Base-by-base conservation (phyloP, 2,888 invertebrate genomes). In the Nipponacmea schrenckii region DNA sequence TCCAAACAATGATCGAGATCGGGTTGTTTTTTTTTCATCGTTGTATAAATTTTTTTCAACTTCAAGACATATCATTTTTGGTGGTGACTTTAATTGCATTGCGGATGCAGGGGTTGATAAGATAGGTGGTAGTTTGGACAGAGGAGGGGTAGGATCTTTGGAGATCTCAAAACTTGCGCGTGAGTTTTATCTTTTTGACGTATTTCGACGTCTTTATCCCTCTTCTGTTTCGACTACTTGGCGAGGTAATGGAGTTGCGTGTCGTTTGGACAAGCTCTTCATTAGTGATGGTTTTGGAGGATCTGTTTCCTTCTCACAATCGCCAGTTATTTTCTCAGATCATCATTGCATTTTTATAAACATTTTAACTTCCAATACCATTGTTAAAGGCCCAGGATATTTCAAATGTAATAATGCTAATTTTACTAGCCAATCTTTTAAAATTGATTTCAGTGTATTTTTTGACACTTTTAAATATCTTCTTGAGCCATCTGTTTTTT, bases 21-120 rank as follows among this genome's bases (percentile, higher is more conserved):
- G 75, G 50, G 64, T 62, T 17, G 68, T 46, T n/a, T 74, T 68
- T 68, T 72, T 75, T 67, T 24, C 62, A n/a, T 24, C 24, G 12
- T 20, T 75, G 0, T n/a, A 15, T n/a, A 56, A 31, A 31, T 44
- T 73, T 62, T 69, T 74, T 27, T 66, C 66, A 12, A 68, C 68
- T 15, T 64, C 68, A 17, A 39, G 63, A 15, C 26, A 66, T 50
- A 17, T 76, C 7, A 67, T 72, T 31, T 31, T 76, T 31, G 62
- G 17, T 50, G 75, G 75, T 15, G 75, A 75, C 64, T 75, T 71
- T 65, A 75, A 75, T 64, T 75, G 65, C 64, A 69, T 75, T 56
- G 66, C 64, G 24, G 69, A 73, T 64, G 39, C 70, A 12, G 26
- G 31, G 0, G 27, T 73, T 1, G 71, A 75, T 45, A 73, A 72